Conservation (phyloP, 2,113 vertebrate genomes). For the Cyanoderma ruficeps region DNA sequence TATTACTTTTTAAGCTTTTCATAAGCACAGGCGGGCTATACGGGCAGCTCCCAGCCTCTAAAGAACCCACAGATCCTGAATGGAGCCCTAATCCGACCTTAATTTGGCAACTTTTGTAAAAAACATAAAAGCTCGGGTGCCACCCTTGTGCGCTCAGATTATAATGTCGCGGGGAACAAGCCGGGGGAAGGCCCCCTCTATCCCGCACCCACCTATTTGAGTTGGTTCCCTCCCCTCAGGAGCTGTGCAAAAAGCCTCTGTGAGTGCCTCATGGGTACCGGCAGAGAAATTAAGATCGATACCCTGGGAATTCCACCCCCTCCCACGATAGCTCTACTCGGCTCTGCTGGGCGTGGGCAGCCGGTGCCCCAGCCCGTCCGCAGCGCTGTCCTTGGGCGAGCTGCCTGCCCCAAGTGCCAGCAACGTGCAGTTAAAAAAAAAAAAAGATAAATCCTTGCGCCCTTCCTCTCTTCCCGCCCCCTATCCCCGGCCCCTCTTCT, state of each 20-base stretch:
- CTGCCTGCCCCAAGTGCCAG: neutral
- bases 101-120: conserved; percentile 82
- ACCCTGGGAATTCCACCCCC: neutral
- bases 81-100: conserved; percentile 78
- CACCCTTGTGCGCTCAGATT: conserved; percentile 62
- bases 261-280: neutral
- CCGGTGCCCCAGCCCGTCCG: too few species aligned
- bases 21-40: conserved; percentile 67
- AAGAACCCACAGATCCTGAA: conserved; percentile 64
- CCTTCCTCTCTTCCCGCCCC: neutral
- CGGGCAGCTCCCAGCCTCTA: conserved; percentile 67
- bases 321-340: neutral
- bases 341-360: neutral
- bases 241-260: neutral
- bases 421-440: neutral
- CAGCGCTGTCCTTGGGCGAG: neutral
- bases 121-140: conserved; percentile 74
- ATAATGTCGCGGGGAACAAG: neutral
- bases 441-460: neutral
- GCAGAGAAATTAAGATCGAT: neutral
- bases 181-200: neutral
- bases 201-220: neutral
- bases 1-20: conserved; percentile 85
- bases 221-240: neutral
- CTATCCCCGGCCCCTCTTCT: neutral